Evolutionary conservation across 2,888 invertebrate genomes (phyloP).

Genomic region (Thymelicus acteon): DNA sequence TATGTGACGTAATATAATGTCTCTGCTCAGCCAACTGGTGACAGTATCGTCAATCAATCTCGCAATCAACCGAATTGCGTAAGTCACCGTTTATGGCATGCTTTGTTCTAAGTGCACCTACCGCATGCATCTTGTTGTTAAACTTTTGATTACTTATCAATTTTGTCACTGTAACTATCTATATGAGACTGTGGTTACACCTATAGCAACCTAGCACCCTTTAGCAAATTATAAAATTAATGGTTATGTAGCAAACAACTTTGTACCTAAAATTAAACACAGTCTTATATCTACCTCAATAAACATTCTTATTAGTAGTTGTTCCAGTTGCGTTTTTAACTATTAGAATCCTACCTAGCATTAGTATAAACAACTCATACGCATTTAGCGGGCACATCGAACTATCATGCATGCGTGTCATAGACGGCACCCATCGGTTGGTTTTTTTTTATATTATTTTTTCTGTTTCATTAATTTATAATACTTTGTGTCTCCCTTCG

Average conservation of each 20-base stretch:
- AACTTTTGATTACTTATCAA: constrained; percentile 46
- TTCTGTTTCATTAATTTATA: constrained; percentile 51
- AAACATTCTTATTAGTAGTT: constrained; percentile 43
- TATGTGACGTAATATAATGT: constrained; percentile 81
- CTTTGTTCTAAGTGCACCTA: constrained; percentile 50
- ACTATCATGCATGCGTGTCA: constrained; percentile 48
- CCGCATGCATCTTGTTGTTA: constrained; percentile 70
- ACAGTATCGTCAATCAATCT: constrained; percentile 96
- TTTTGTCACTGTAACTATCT: constrained; percentile 32
- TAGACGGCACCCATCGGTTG: constrained; percentile 43
- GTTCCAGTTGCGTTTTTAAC: constrained; percentile 35
- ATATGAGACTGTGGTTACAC: constrained; percentile 51
- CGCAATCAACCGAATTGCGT: constrained; percentile 96
- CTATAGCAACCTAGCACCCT: neutral
- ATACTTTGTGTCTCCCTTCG: constrained; percentile 55
- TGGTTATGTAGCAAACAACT: neutral
- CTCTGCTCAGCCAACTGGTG: constrained; percentile 94
- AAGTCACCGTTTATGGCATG: constrained; percentile 85
- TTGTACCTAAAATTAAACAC: constrained; percentile 43
- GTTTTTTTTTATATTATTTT: constrained; percentile 55
- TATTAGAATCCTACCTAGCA: constrained; percentile 33
- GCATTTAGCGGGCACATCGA: constrained; percentile 44
- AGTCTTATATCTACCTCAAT: constrained; percentile 43
- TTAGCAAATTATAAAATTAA: neutral
- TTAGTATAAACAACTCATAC: constrained; percentile 39